Percentiles rank a stretch among this genome's conserved stretches.
These are phyloP conservation scores for Hapalemur alaotrensis DNA, from an alignment of 2,797 vertebrate genomes.

Conservation along the genomic window DNA sequence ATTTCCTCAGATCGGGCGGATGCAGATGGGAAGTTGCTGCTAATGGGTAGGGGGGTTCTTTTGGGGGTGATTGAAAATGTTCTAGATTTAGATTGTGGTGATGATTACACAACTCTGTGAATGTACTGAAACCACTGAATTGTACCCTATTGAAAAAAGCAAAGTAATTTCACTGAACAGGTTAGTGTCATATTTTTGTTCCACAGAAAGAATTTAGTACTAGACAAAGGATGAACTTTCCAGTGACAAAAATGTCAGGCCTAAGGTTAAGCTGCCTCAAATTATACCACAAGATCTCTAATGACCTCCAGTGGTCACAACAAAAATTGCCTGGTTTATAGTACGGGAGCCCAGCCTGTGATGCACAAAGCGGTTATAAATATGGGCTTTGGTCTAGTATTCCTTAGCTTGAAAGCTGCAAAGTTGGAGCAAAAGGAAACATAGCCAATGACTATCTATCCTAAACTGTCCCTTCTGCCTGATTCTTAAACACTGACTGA, in stretches of 20 bases:
- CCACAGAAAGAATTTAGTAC: conserved; percentile 22
- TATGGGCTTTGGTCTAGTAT: background rate
- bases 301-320: conserved; percentile 69
- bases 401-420: conserved; percentile 13
- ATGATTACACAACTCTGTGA: background rate
- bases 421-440: background rate
- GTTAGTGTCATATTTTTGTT: background rate
- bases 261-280: background rate
- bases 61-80: background rate
- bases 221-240: conserved; percentile 37
- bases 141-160: background rate
- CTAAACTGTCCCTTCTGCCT: background rate
- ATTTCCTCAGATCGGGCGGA: background rate
- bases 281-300: conserved; percentile 54
- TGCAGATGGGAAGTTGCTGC: background rate
- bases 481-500: background rate
- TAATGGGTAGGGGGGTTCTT: background rate
- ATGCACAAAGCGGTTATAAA: background rate
- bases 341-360: background rate
- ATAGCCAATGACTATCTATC: background rate
- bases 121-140: background rate
- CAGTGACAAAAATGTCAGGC: conserved; percentile 17
- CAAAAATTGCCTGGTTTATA: conserved; percentile 37
- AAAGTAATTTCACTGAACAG: background rate
- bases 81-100: background rate